Evolutionary conservation across 2,888 invertebrate species (phyloP).

Genomic region (Amphimallon solstitiale): DNA sequence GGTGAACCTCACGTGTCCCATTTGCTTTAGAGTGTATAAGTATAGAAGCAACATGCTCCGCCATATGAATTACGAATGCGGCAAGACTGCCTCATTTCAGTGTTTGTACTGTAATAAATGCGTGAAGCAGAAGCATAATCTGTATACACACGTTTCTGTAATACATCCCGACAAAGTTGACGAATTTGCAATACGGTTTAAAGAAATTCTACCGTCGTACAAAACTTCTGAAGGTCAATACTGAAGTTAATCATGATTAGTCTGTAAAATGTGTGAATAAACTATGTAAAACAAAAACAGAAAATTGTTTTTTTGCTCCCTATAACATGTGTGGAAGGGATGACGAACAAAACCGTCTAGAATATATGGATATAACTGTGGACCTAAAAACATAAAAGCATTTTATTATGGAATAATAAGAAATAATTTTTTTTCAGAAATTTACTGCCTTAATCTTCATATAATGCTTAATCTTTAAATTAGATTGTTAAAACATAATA

Average conservation of each 20-base stretch:
- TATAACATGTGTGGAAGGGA: too few species aligned
- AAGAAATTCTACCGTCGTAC: background rate
- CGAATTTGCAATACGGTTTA: conserved; percentile 6
- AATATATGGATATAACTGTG: background rate
- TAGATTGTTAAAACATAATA: too few species aligned
- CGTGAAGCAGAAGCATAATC: conserved; percentile 22
- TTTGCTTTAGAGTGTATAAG: conserved; percentile 20
- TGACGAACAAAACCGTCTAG: too few species aligned
- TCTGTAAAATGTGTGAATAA: too few species aligned
- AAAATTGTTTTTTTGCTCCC: too few species aligned
- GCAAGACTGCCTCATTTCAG: conserved; percentile 12
- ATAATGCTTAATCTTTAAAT: too few species aligned
- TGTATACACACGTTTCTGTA: conserved; percentile 14
- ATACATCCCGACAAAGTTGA: conserved; percentile 11
- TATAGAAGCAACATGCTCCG: conserved; percentile 7
- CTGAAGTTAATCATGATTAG: too few species aligned
- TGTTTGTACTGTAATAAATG: conserved; percentile 21
- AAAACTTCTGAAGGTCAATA: too few species aligned
- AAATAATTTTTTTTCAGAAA: too few species aligned
- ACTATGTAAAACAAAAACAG: too few species aligned
- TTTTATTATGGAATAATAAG: too few species aligned
- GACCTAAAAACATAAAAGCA: background rate
- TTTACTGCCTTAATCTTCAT: too few species aligned
- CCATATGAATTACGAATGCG: conserved; percentile 31
- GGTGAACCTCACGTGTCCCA: conserved; percentile 2